A percentile compares a stretch with the other conserved stretches of the same genome.
Conservation (phyloP, 2,113 vertebrate species). For the Alouatta palliata region DNA sequence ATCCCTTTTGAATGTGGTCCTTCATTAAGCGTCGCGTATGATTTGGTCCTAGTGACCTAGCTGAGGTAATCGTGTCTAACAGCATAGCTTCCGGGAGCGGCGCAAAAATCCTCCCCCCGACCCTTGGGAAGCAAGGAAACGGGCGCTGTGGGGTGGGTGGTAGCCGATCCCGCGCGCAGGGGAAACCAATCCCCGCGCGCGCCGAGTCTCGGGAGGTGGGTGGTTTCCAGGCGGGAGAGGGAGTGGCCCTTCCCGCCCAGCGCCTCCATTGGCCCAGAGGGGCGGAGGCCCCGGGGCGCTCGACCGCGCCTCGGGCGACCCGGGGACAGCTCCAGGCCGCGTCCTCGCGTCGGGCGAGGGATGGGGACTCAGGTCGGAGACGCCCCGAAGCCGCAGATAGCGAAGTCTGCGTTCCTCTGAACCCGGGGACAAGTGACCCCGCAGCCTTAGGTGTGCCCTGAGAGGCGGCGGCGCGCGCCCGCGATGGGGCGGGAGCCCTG, state of each 20-base stretch:
- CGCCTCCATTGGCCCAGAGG: constrained; percentile 57
- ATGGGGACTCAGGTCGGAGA: background rate
- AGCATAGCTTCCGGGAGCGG: background rate
- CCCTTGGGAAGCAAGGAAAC: background rate
- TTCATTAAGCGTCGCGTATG: background rate
- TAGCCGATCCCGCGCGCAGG: background rate
- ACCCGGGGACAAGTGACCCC: background rate
- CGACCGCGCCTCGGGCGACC: background rate
- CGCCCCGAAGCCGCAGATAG: no score
- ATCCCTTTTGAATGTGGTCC: background rate
- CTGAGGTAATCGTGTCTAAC: background rate
- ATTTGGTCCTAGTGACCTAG: background rate
- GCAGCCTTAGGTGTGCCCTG: background rate
- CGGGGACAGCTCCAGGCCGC: accelerated
- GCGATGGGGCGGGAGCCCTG: accelerated
- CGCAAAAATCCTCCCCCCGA: background rate
- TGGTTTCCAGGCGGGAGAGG: constrained; percentile 47
- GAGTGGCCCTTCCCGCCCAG: constrained; percentile 50
- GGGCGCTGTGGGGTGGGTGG: background rate
- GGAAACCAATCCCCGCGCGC: constrained; percentile 19
- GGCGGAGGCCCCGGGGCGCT: background rate
- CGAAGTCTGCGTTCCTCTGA: background rate
- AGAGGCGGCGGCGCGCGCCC: background rate
- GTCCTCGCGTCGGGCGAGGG: accelerated
- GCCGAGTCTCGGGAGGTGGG: background rate